These are phyloP conservation scores for Dromas ardeola DNA, from an alignment of 2,113 vertebrate genomes.

Conservation along the genomic window DNA sequence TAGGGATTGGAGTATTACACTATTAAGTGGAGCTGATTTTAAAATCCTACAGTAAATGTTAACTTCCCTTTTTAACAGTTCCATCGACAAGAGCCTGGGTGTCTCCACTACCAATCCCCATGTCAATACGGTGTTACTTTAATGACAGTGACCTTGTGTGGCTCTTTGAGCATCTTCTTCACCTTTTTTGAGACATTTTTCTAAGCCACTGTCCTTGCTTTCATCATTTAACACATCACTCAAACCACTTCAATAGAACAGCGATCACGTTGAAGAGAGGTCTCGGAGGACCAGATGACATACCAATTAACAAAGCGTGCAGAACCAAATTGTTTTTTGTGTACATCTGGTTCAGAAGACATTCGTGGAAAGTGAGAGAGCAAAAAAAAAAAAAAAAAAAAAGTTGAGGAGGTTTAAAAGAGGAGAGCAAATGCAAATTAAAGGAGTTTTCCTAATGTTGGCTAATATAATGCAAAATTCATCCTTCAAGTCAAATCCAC, in stretches of 20 bases:
- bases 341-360: slow-evolving; percentile 5
- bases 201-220: slow-evolving; percentile 58
- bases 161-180: slow-evolving; percentile 34
- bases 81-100: neutral
- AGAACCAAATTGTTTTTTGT: slow-evolving; percentile 36
- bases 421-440: neutral
- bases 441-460: neutral
- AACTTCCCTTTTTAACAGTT: slow-evolving; percentile 15
- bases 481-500: neutral
- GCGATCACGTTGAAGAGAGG: slow-evolving; percentile 58
- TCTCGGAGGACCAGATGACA: slow-evolving; percentile 66
- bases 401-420: neutral
- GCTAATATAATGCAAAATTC: neutral
- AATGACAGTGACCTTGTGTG: slow-evolving; percentile 59
- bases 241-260: slow-evolving; percentile 66
- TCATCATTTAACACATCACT: slow-evolving; percentile 78
- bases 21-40: neutral
- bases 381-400: neutral
- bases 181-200: slow-evolving; percentile 55
- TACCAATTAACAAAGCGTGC: slow-evolving; percentile 72
- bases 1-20: neutral
- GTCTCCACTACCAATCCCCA: neutral
- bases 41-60: slow-evolving; percentile 26
- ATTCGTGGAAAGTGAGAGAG: neutral
- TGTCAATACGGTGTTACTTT: slow-evolving; percentile 38